Evolutionary conservation across 2,113 vertebrate genomes (phyloP), one percentile per base, ranked within the genome.

Genomic region (Tympanuchus pallidicinctus): DNA sequence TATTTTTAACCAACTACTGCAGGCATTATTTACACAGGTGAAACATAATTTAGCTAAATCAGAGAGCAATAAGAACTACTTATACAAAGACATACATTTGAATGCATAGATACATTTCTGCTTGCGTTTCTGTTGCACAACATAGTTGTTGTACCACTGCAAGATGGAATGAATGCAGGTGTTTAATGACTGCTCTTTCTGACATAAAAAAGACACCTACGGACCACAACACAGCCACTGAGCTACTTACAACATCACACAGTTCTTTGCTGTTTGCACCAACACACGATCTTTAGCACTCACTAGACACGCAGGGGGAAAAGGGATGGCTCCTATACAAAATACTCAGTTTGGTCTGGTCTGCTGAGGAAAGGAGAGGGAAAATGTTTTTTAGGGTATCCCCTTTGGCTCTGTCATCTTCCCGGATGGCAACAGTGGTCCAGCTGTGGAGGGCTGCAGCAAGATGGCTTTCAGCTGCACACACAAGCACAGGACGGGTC

Each of bases 161-260:
- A 80, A 61, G 54, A 76, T 93, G 50, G 61, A 78, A 93, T 76
- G 61, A 74, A 43, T 60, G 78, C 50, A 92, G 70, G 24, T 95
- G 66, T 94, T 95, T 96, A 76, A 95, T 88, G 71, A 95, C 64
- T 90, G 90, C 75, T 92, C 81, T 91, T 56, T 73, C 36, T 74
- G 87, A 47, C 52, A 74, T 16, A 85, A 74, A 60, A 38, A 83
- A 88, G 32, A 50, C 20, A 65, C 50, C 73, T 78, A 83, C 70
- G 90, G 89, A 91, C 71, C 88, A 97, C 91, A 86, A 73, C 52
- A 94, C 69, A 82, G 47, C 47, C 81, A 89, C 19, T 78, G 82
- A 88, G 56, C 87, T 93, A 93, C 61, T 90, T 2, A 0, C 54
- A 88, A 95, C 66, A 77, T 64, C 81, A 88, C 83, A 84, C 48